Conservation (phyloP, 2,113 vertebrate genomes). For the Notothenia rossii region DNA sequence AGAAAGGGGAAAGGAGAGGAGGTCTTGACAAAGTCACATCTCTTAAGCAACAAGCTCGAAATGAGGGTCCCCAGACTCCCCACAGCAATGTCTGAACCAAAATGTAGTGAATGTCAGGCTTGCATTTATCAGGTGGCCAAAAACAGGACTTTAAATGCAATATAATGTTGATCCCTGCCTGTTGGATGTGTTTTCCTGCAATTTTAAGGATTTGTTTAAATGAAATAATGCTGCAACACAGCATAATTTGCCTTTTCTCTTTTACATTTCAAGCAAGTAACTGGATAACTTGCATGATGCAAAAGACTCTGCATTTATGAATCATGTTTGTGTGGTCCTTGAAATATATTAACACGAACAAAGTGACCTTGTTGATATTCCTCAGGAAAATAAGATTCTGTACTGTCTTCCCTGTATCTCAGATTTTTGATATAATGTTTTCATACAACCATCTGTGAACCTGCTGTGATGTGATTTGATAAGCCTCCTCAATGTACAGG, state of each 20-base stretch:
- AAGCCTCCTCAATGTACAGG: conserved; percentile 28
- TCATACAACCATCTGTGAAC: conserved; percentile 27
- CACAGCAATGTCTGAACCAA: not conserved
- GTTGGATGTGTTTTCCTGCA: not conserved
- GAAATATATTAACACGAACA: not conserved
- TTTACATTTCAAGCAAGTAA: conserved; percentile 1
- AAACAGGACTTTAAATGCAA: not conserved
- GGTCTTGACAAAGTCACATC: not conserved
- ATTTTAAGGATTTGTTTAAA: not conserved
- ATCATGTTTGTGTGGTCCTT: not conserved
- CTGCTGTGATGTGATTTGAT: conserved; percentile 46
- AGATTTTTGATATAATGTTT: conserved; percentile 36
- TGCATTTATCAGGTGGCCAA: not conserved
- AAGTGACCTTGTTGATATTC: conserved; percentile 44
- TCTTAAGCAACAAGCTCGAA: not conserved
- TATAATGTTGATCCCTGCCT: not conserved
- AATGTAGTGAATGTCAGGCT: not conserved
- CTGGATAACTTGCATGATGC: not conserved
- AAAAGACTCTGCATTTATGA: not conserved
- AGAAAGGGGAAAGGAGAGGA: no score
- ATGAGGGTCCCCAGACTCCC: not conserved
- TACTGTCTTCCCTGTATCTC: conserved; percentile 3
- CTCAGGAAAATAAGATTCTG: conserved; percentile 10
- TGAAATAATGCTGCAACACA: not conserved
- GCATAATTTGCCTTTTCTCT: not conserved